Evolutionary conservation across 2,113 vertebrate genomes (phyloP).

Genomic region (Brienomyrus longianalis): DNA sequence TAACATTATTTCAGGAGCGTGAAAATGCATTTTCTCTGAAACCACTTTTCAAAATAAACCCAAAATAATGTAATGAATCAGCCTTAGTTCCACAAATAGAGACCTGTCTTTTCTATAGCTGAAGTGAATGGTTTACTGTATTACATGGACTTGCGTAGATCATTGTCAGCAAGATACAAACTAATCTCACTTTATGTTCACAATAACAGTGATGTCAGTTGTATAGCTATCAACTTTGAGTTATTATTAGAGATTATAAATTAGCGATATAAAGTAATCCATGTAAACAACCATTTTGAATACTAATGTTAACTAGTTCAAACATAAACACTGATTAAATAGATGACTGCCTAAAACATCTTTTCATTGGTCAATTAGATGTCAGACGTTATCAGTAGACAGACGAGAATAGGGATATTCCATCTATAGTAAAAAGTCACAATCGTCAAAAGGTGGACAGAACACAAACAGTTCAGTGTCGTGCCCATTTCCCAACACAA

Average conservation of each 20-base stretch:
- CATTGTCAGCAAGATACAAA: background rate
- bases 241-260: background rate
- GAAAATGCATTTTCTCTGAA: background rate
- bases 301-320: too few relatives aligned
- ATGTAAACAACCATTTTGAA: too few relatives aligned
- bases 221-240: background rate
- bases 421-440: too few relatives aligned
- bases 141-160: background rate
- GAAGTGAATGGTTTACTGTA: background rate
- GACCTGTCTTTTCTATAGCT: background rate
- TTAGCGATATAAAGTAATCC: too few relatives aligned
- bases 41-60: background rate
- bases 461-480: background rate
- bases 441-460: background rate
- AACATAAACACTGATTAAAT: too few relatives aligned
- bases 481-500: background rate
- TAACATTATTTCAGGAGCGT: background rate
- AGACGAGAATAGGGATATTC: too few relatives aligned
- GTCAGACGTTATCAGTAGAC: too few relatives aligned
- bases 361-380: too few relatives aligned
- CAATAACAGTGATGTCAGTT: background rate
- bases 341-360: too few relatives aligned
- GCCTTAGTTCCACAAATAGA: background rate
- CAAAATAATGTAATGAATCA: background rate
- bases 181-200: background rate